Conservation (phyloP, 2,797 vertebrate species). For the Cheirogaleus major region DNA sequence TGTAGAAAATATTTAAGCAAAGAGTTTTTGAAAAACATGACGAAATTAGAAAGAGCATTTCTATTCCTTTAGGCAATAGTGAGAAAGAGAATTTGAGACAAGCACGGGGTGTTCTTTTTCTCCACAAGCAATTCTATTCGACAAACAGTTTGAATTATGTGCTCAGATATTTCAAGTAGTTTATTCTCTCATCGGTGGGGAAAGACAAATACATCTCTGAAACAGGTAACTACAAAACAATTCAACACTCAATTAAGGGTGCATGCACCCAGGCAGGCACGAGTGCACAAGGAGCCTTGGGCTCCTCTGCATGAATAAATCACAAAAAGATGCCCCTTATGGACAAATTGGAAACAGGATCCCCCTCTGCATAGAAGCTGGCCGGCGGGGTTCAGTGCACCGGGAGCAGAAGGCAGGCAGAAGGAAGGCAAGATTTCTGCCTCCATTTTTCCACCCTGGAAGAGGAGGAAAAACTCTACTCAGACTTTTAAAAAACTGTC, state of each 20-base stretch:
- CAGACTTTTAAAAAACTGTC: neutral
- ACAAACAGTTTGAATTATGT: neutral
- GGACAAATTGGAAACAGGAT: neutral
- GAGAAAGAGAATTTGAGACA: neutral
- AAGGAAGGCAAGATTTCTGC: neutral
- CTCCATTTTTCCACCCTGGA: neutral
- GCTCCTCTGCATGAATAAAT: neutral
- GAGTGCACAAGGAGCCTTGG: neutral
- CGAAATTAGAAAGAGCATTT: neutral
- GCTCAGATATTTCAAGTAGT: neutral
- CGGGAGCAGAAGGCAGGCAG: neutral
- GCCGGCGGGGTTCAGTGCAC: neutral
- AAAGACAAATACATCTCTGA: neutral
- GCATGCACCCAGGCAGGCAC: neutral
- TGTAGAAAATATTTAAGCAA: neutral
- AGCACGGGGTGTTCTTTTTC: neutral
- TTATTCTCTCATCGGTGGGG: neutral
- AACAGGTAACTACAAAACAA: neutral
- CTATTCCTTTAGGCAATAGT: neutral
- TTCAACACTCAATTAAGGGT: neutral
- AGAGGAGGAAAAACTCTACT: neutral
- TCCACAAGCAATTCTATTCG: neutral
- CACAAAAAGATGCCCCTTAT: neutral
- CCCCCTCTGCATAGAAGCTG: neutral
- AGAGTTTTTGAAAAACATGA: neutral